Evolutionary conservation across 2,797 vertebrate species (phyloP).

Genomic region (Adelosebastes latens): DNA sequence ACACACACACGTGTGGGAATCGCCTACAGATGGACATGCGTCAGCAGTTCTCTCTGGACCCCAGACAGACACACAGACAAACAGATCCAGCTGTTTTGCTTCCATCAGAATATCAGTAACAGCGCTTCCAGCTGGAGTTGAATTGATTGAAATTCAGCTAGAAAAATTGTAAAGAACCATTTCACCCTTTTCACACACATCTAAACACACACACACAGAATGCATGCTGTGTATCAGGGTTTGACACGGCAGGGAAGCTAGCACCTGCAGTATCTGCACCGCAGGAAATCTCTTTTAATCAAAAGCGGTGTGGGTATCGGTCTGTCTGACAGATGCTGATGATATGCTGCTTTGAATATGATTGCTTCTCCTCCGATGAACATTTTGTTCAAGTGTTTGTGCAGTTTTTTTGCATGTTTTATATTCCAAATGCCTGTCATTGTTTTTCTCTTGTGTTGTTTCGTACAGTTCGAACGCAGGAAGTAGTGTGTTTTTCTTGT

Average conservation of each 20-base stretch:
- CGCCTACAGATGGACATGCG: not conserved
- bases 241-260: slow-evolving; percentile 14
- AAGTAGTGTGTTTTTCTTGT: not conserved
- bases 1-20: not conserved
- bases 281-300: slow-evolving; percentile 50
- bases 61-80: not conserved
- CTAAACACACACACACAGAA: not conserved
- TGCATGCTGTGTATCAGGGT: not conserved
- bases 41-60: not conserved
- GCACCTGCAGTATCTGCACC: slow-evolving; percentile 25
- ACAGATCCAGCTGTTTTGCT: slow-evolving; percentile 37
- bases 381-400: not conserved
- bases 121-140: slow-evolving; percentile 25
- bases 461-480: not conserved
- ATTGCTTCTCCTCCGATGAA: not conserved
- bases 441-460: not conserved
- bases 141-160: slow-evolving; percentile 39
- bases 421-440: not conserved
- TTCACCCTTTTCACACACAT: not conserved
- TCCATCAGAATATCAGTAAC: slow-evolving; percentile 21
- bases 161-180: slow-evolving; percentile 27
- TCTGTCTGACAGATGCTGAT: not conserved
- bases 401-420: not conserved
- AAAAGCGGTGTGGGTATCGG: slow-evolving; percentile 26
- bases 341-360: slow-evolving; percentile 5